Conservation (phyloP, 2,797 vertebrate species). For the Acanthornis magna region DNA sequence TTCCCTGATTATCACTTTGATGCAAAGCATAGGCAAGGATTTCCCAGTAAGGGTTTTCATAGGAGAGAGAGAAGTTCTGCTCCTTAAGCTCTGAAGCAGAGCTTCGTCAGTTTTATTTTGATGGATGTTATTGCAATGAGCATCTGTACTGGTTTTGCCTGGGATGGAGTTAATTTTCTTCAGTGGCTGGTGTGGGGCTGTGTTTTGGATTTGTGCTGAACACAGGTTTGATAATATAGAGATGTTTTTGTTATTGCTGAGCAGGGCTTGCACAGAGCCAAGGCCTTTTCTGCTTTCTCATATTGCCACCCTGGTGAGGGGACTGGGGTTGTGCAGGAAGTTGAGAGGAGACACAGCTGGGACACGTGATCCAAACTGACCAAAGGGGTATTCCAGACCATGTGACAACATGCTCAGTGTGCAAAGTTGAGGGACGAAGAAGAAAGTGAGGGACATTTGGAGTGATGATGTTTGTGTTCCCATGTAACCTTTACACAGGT, state of each 20-base stretch:
- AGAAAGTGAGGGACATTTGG: not conserved
- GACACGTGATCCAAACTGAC: not conserved
- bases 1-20: not conserved
- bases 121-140: not conserved
- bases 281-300: fast-evolving
- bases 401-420: not conserved
- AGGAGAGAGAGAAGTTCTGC: not conserved
- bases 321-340: not conserved
- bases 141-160: not conserved
- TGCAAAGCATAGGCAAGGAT: not conserved
- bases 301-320: not conserved
- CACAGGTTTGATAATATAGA: not conserved
- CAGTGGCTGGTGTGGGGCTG: not conserved
- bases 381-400: not conserved
- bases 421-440: not conserved
- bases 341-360: not conserved
- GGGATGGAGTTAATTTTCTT: not conserved
- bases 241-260: not conserved
- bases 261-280: not conserved
- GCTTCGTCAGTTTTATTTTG: not conserved
- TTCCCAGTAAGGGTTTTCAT: not conserved
- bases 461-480: not conserved
- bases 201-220: not conserved
- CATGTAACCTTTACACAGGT: fast-evolving
- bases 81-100: not conserved